A percentile compares a stretch with the other conserved stretches of the same genome.
phyloP scores from a whole-genome alignment of 2,113 vertebrate species.

The Hemichromis elongatus region DNA sequence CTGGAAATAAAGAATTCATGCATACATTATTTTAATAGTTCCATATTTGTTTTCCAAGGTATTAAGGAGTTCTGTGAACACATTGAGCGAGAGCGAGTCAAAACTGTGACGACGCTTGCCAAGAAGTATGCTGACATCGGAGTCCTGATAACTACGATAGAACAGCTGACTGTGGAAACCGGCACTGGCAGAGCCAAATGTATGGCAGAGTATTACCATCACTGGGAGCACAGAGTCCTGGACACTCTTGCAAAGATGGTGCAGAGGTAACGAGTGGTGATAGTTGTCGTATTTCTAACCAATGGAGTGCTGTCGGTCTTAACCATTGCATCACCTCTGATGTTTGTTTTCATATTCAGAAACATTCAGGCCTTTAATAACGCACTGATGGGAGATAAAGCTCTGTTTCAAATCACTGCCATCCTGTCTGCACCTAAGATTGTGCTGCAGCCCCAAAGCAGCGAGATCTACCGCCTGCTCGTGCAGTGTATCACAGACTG shows the following conservation, averaged over 20 bases:
- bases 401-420: slow-evolving; percentile 83
- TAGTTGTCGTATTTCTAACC: background rate
- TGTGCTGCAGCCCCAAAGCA: slow-evolving; percentile 77
- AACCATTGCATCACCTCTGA: background rate
- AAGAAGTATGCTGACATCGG: slow-evolving; percentile 81
- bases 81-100: slow-evolving; percentile 76
- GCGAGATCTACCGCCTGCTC: slow-evolving; percentile 79
- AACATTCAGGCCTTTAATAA: slow-evolving; percentile 82
- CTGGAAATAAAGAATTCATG: background rate
- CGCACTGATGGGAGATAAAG: slow-evolving; percentile 68
- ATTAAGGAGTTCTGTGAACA: slow-evolving; percentile 85
- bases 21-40: background rate
- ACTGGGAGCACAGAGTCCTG: slow-evolving; percentile 85
- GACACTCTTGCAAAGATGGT: slow-evolving; percentile 81
- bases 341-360: slow-evolving; percentile 63
- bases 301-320: background rate
- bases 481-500: slow-evolving; percentile 79
- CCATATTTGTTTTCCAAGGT: slow-evolving; percentile 62
- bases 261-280: slow-evolving; percentile 73
- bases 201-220: slow-evolving; percentile 81
- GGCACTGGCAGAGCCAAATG: slow-evolving; percentile 79
- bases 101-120: slow-evolving; percentile 74
- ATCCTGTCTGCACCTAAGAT: slow-evolving; percentile 81
- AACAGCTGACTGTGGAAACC: slow-evolving; percentile 78
- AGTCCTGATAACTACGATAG: slow-evolving; percentile 81